phyloP scores from a whole-genome alignment of 2,113 vertebrate species.

The Melanotaenia duboulayi region DNA sequence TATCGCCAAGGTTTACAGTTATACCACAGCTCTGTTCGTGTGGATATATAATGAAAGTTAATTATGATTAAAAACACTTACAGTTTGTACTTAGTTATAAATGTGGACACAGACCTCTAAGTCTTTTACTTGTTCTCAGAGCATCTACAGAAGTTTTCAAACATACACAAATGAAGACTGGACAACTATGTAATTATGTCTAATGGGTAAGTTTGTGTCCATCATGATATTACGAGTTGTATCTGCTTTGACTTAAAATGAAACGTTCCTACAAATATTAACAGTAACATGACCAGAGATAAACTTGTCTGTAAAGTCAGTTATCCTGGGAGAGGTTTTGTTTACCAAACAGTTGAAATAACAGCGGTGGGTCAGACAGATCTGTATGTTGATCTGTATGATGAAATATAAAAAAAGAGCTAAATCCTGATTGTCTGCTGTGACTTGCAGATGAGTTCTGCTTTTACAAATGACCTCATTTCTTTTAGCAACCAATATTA shows the following conservation, averaged over 20 bases:
- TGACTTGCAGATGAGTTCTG: slow-evolving; percentile 53
- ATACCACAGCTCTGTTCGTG: no score
- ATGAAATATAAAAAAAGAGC: slow-evolving; percentile 64
- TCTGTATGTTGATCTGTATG: slow-evolving; percentile 65
- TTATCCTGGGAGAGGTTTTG: slow-evolving; percentile 53
- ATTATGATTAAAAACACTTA: no score
- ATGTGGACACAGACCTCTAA: no score
- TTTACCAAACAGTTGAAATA: slow-evolving; percentile 75
- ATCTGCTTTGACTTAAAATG: slow-evolving; percentile 26
- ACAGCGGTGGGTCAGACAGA: slow-evolving; percentile 48
- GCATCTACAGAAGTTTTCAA: no score
- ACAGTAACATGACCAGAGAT: slow-evolving; percentile 16
- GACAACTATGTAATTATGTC: no score
- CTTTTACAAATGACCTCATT: slow-evolving; percentile 58
- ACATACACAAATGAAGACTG: no score
- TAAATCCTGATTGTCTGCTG: slow-evolving; percentile 48
- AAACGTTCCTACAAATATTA: slow-evolving; percentile 33
- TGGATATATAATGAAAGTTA: no score
- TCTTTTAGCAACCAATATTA: slow-evolving; percentile 66
- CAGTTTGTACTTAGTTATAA: no score
- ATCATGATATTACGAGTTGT: neutral
- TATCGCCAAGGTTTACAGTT: no score
- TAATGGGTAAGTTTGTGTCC: neutral
- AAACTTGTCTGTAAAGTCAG: slow-evolving; percentile 39
- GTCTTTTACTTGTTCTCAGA: slow-evolving; percentile 1